phyloP scores from a whole-genome alignment of 2,113 vertebrate genomes.

The Egretta garzetta region DNA sequence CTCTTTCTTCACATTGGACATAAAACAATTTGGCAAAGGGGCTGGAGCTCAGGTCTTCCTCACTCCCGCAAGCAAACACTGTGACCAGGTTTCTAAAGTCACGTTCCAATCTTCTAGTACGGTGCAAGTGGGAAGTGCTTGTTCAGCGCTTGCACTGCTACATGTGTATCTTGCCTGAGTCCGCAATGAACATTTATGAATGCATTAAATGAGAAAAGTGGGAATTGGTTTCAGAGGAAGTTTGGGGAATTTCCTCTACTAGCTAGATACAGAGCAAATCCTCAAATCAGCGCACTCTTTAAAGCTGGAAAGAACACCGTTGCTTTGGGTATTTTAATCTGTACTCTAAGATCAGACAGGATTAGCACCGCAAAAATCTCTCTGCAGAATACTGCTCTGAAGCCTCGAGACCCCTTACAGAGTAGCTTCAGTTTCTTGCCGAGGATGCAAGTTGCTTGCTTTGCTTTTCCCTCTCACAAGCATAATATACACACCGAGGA shows the following conservation, averaged over 20 bases:
- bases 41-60: background rate
- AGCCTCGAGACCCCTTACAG: background rate
- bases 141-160: background rate
- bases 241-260: background rate
- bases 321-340: background rate
- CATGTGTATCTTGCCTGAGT: background rate
- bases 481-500: background rate
- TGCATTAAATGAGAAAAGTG: background rate
- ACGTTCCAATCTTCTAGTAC: background rate
- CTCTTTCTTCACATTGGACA: background rate
- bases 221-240: conserved; percentile 11
- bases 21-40: background rate
- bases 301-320: background rate
- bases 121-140: background rate
- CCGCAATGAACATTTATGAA: background rate
- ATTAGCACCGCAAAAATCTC: background rate
- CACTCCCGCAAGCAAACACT: background rate
- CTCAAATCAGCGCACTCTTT: background rate
- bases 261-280: background rate
- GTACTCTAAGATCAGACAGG: background rate
- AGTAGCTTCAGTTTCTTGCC: background rate
- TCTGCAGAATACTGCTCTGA: background rate
- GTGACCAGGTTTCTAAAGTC: background rate
- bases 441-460: background rate
- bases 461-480: background rate